These are phyloP conservation scores for Furcifer pardalis DNA, from an alignment of 2,797 vertebrate genomes.

Conservation along the genomic window DNA sequence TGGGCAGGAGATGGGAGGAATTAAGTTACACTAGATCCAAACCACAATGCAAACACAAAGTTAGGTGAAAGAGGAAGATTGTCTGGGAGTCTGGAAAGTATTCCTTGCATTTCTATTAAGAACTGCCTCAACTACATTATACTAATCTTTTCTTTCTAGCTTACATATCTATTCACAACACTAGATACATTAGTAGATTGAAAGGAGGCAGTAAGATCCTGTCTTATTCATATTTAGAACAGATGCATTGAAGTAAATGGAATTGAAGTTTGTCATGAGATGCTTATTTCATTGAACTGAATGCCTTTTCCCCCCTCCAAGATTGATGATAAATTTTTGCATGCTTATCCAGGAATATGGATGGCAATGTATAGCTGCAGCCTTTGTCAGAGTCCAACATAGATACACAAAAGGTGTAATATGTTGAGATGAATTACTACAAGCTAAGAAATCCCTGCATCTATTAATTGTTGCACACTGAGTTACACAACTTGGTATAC, in stretches of 20 bases:
- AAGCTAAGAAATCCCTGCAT: too few species aligned
- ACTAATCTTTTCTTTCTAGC: slow-evolving; percentile 7
- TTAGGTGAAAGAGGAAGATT: neutral
- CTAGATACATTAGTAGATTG: slow-evolving; percentile 47
- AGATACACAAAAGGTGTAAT: too few species aligned
- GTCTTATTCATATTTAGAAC: too few species aligned
- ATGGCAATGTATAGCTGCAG: neutral
- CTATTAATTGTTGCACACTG: too few species aligned
- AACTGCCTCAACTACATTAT: neutral
- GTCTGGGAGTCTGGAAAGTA: too few species aligned
- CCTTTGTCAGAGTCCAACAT: neutral
- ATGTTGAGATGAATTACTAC: too few species aligned
- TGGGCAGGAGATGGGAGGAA: neutral
- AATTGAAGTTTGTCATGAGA: neutral
- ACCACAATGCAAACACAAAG: neutral
- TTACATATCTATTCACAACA: too few species aligned
- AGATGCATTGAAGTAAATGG: neutral
- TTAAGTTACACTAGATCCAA: neutral
- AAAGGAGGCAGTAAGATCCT: neutral
- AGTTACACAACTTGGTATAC: too few species aligned
- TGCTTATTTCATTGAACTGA: neutral
- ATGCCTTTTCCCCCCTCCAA: neutral
- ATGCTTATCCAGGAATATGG: neutral
- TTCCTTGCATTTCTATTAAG: too few species aligned
- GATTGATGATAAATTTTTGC: neutral